Evolutionary conservation across 2,113 vertebrate genomes (phyloP), one percentile per base, ranked within the genome.

Genomic region (Epinephelus moara): DNA sequence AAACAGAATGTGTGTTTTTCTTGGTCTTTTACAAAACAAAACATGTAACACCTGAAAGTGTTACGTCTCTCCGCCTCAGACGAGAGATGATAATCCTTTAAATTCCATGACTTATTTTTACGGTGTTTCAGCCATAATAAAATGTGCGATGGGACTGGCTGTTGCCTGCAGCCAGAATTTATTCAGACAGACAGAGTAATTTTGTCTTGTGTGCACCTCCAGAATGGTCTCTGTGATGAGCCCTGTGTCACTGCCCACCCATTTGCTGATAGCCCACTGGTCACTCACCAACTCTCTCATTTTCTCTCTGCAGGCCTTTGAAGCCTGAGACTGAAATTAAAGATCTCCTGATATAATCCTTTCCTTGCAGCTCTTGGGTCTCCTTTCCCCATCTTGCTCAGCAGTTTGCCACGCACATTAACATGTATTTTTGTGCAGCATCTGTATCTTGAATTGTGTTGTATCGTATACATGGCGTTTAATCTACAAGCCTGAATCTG

Each of bases 241-340:
- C 80, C 80, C 89, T 81, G 75, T 92, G 89, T 89, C 89, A 87
- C 86, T 84, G 84, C 87, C 93, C 89, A 90, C 91, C 90, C 88
- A 87, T 89, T 91, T 60, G 74, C 87, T 89, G 92, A 88, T 88
- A 92, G 89, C 84, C 88, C 87, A 77, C 86, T 88, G 91, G 91
- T 94, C 93, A 93, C 79, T 92, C 90, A 81, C 77, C 77, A 82
- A 61, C 89, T 88, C 85, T 92, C 80, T 93, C 92, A 91, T 94
- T 94, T 92, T 92, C 91, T 86, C 89, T 86, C 64, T 62, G 70
- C 82, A 69, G 85, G 81, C 87, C 84, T 94, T 94, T 94, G 92
- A 93, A 93, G 92, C 85, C 85, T 67, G 60, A 72, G 85, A 88
- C 90, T 92, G 91, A 94, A 94, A 95, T 94, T 93, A 94, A 95